phyloP scores from a whole-genome alignment of 2,113 vertebrate genomes.

The Callaeas wilsoni region DNA sequence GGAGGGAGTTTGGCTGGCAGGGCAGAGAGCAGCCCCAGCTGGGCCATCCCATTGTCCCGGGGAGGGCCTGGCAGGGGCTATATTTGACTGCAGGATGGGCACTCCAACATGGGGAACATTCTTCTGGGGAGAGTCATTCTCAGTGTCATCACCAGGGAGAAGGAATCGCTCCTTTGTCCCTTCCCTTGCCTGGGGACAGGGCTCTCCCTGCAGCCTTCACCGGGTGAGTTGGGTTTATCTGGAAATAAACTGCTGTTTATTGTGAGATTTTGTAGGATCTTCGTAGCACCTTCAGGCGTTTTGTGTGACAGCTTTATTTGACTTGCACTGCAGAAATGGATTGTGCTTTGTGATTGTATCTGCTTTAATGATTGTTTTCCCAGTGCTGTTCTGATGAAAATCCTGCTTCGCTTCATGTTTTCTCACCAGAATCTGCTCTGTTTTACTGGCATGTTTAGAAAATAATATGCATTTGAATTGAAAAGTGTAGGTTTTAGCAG shows the following conservation, averaged over 20 bases:
- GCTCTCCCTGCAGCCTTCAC: background rate
- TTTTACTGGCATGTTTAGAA: background rate
- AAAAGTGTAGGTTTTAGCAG: background rate
- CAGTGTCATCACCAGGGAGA: constrained; percentile 6
- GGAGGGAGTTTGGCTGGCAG: background rate
- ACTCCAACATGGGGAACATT: constrained; percentile 68
- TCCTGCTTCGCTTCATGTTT: background rate
- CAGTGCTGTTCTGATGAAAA: background rate
- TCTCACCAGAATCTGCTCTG: background rate
- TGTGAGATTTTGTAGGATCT: background rate
- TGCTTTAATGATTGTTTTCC: background rate
- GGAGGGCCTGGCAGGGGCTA: constrained; percentile 57
- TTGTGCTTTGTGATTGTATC: background rate
- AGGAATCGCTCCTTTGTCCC: constrained; percentile 29
- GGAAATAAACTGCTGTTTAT: background rate
- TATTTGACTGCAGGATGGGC: constrained; percentile 70
- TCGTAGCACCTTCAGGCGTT: background rate
- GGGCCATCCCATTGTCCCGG: constrained; percentile 68
- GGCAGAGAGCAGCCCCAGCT: background rate
- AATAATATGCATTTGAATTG: background rate
- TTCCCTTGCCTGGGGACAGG: background rate
- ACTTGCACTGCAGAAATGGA: background rate
- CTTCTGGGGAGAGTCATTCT: constrained; percentile 56
- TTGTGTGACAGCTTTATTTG: background rate
- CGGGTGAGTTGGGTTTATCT: constrained; percentile 28